Percentiles rank a stretch among this genome's conserved stretches.
phyloP scores from a whole-genome alignment of 2,888 invertebrate species.

The Teleogryllus oceanicus region DNA sequence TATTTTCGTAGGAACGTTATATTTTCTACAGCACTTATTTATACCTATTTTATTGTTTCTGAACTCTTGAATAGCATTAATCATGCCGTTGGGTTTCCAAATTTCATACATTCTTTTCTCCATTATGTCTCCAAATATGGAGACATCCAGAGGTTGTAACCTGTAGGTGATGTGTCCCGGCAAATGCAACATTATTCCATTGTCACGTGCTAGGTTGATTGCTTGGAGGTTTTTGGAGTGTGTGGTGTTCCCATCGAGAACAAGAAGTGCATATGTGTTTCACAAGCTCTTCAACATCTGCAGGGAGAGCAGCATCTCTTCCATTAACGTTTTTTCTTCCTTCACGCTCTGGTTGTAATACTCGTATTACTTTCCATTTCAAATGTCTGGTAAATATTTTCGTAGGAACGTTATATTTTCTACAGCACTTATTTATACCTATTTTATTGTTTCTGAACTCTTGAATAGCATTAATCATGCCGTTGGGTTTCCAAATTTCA shows the following conservation, averaged over 20 bases:
- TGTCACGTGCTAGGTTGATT: too few species aligned
- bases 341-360: not conserved
- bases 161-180: constrained; percentile 28
- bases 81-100: too few species aligned
- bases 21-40: not conserved
- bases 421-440: not conserved
- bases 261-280: too few species aligned
- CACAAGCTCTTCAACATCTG: constrained; percentile 11
- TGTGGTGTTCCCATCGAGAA: constrained; percentile 18
- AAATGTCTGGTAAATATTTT: constrained; percentile 4
- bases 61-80: too few species aligned
- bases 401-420: constrained; percentile 20
- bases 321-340: not conserved
- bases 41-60: too few species aligned
- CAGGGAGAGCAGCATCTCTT: not conserved
- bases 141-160: constrained; percentile 24
- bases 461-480: too few species aligned
- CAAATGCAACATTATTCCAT: not conserved
- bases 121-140: not conserved
- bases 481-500: too few species aligned
- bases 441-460: too few species aligned
- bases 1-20: constrained; percentile 20
- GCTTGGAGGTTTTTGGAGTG: constrained; percentile 24
- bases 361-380: not conserved
- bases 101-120: too few species aligned